phyloP scores from a whole-genome alignment of 1,140 invertebrate genomes.

The Drosophila nannoptera region DNA sequence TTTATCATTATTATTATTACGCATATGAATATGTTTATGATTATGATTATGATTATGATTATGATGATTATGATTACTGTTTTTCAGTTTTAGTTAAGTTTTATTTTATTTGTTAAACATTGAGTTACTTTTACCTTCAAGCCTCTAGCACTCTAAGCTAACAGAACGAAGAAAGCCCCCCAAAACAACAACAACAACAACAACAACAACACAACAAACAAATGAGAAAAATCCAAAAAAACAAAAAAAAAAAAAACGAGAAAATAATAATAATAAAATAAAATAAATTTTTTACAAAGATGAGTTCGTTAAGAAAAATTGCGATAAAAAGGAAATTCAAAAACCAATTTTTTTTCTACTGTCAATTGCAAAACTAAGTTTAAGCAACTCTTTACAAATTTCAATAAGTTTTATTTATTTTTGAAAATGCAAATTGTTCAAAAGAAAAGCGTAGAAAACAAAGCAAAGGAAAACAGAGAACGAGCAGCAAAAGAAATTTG shows the following conservation, averaged over 20 bases:
- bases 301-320: too few relatives aligned
- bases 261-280: slow-evolving; percentile 23
- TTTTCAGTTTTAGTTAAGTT: slow-evolving; percentile 49
- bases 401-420: slow-evolving; percentile 70
- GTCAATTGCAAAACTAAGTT: slow-evolving; percentile 21
- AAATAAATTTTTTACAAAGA: slow-evolving; percentile 61
- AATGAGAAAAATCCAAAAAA: slow-evolving; percentile 4
- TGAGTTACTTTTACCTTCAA: slow-evolving; percentile 72
- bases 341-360: slow-evolving; percentile 20
- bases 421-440: slow-evolving; percentile 59
- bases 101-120: slow-evolving; percentile 60
- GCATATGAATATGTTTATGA: too few relatives aligned
- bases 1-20: slow-evolving; percentile 58
- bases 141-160: slow-evolving; percentile 55
- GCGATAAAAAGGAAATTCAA: slow-evolving; percentile 4
- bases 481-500: slow-evolving; percentile 52
- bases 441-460: slow-evolving; percentile 31
- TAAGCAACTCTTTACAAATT: slow-evolving; percentile 60
- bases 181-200: slow-evolving; percentile 33
- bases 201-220: slow-evolving; percentile 12
- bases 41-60: slow-evolving; percentile 45
- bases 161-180: slow-evolving; percentile 19
- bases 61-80: slow-evolving; percentile 46
- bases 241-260: neutral
- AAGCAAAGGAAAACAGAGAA: slow-evolving; percentile 37